A percentile compares a stretch with the other conserved stretches of the same genome.
These are phyloP conservation scores for Pachypeltis micranthus DNA, from an alignment of 1,140 invertebrate species.

Conservation along the genomic window DNA sequence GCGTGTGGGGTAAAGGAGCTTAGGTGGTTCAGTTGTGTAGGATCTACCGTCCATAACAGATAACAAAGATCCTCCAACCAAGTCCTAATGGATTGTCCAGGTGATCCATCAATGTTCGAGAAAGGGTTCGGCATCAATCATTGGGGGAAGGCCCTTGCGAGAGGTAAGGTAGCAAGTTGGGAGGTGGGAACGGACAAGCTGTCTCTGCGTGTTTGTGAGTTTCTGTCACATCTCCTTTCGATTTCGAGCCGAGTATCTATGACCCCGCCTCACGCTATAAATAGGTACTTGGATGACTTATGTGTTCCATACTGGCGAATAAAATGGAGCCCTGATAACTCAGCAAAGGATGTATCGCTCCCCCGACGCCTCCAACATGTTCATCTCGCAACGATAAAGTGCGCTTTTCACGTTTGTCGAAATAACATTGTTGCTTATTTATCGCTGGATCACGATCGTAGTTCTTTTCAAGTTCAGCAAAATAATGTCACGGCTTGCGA, in stretches of 20 bases:
- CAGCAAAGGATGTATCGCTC: background rate
- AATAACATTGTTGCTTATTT: too few species aligned
- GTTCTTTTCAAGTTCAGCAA: too few species aligned
- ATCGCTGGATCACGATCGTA: too few species aligned
- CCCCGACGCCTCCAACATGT: background rate
- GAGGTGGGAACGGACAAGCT: background rate
- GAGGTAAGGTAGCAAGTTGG: background rate
- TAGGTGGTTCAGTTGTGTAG: too few species aligned
- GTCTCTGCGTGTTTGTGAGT: background rate
- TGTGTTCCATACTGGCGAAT: background rate
- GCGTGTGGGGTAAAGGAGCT: too few species aligned
- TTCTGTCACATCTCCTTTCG: background rate
- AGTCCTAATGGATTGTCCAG: background rate
- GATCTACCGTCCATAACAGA: too few species aligned
- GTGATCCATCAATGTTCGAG: background rate
- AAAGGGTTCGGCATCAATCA: background rate
- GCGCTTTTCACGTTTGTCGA: too few species aligned
- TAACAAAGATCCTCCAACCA: background rate
- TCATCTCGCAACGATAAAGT: background rate
- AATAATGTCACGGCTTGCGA: too few species aligned
- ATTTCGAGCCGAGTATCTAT: background rate
- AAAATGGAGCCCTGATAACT: background rate
- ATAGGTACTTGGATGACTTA: background rate
- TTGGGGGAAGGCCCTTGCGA: background rate
- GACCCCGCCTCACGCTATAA: too few species aligned